These are phyloP conservation scores for Gadus chalcogrammus DNA, from an alignment of 2,113 vertebrate species.

Conservation along the genomic window DNA sequence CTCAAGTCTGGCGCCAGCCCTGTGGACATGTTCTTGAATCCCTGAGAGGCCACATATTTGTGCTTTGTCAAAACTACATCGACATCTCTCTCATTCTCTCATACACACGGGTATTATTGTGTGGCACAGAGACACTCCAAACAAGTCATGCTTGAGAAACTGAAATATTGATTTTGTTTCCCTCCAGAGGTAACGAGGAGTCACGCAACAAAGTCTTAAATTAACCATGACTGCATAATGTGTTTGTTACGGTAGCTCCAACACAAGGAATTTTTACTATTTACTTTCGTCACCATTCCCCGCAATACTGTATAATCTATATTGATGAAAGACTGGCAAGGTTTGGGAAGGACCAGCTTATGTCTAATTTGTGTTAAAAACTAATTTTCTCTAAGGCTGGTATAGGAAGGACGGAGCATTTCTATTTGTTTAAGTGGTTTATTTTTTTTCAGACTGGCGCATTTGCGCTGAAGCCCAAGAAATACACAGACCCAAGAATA, in stretches of 20 bases:
- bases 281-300: neutral
- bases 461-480: slow-evolving; percentile 19
- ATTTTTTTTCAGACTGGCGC: slow-evolving; percentile 11
- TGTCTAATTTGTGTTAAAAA: slow-evolving; percentile 12
- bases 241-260: too few species aligned
- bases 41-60: too few species aligned
- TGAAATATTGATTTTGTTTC: neutral
- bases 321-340: slow-evolving; percentile 36
- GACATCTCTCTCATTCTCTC: too few species aligned
- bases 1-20: too few species aligned
- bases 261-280: neutral
- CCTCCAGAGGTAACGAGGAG: neutral
- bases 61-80: too few species aligned
- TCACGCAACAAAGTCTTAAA: neutral
- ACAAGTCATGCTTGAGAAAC: too few species aligned
- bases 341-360: slow-evolving; percentile 21
- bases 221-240: neutral
- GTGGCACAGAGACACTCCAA: too few species aligned
- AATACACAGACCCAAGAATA: slow-evolving; percentile 41
- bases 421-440: slow-evolving; percentile 8
- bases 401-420: neutral
- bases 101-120: too few species aligned
- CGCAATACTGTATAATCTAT: neutral
- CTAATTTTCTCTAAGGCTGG: neutral
- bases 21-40: too few species aligned